A percentile compares a stretch with the other conserved stretches of the same genome.
phyloP scores from a whole-genome alignment of 2,797 vertebrate species.

The Crocodylus rhombifer region DNA sequence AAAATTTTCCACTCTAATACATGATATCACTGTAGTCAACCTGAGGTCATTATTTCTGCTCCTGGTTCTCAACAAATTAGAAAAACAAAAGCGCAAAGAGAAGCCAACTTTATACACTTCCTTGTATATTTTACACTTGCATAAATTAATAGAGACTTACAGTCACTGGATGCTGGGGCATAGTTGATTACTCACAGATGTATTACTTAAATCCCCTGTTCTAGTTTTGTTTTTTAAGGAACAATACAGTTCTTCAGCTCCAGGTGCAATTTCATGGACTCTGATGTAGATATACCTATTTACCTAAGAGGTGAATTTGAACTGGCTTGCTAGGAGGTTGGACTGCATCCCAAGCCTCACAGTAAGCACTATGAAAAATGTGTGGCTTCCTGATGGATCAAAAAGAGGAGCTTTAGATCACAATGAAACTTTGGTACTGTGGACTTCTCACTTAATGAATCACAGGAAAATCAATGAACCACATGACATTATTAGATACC shows the following conservation, averaged over 20 bases:
- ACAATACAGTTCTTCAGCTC: neutral
- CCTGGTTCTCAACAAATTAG: neutral
- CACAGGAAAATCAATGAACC: neutral
- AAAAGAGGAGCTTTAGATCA: neutral
- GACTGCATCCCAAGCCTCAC: neutral
- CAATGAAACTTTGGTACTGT: neutral
- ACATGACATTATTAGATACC: constrained; percentile 5
- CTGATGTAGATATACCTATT: neutral
- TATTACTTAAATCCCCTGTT: neutral
- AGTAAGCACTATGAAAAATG: neutral
- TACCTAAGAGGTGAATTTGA: neutral
- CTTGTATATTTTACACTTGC: neutral
- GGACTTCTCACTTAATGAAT: neutral
- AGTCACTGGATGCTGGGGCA: neutral
- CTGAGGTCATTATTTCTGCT: neutral
- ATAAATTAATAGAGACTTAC: neutral
- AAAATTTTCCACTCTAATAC: neutral
- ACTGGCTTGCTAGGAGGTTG: neutral
- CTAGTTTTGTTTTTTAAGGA: neutral
- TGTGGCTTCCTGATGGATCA: neutral
- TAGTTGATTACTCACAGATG: neutral
- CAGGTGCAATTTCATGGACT: neutral
- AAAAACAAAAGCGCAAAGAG: neutral
- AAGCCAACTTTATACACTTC: neutral
- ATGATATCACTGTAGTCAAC: neutral